These are phyloP conservation scores for Drosophila borealis DNA, from an alignment of 2,888 invertebrate species.

Conservation along the genomic window DNA sequence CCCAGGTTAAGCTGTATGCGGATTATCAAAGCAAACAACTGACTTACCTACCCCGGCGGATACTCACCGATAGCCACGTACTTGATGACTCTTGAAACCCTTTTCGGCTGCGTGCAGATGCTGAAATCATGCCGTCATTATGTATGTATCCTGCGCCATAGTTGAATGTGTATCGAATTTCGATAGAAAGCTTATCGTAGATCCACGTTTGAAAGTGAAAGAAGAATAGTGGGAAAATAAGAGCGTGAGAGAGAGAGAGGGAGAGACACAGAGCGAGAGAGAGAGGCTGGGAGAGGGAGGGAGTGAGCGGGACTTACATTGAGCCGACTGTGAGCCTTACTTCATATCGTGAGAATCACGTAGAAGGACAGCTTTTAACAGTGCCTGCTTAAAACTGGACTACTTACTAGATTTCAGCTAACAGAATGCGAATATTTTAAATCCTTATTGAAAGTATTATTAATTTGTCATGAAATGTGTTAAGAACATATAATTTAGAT, in stretches of 20 bases:
- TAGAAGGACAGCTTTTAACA: too few relatives aligned
- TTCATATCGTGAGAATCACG: too few relatives aligned
- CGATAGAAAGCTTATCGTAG: not conserved
- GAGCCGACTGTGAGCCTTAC: too few relatives aligned
- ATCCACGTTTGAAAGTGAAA: not conserved
- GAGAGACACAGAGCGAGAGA: not conserved
- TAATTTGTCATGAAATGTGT: too few relatives aligned
- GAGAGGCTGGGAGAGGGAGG: not conserved
- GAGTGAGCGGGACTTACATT: too few relatives aligned
- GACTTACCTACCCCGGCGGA: constrained; percentile 28
- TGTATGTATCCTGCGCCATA: not conserved
- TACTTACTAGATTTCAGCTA: too few relatives aligned
- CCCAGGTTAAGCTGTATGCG: constrained; percentile 71
- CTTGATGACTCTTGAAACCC: constrained; percentile 11
- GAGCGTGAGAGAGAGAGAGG: not conserved
- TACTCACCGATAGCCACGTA: constrained; percentile 5
- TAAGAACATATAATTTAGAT: too few relatives aligned
- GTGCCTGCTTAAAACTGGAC: too few relatives aligned
- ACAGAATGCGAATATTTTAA: too few relatives aligned
- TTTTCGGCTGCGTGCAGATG: constrained; percentile 5
- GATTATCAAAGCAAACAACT: constrained; percentile 74
- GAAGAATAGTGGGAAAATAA: not conserved
- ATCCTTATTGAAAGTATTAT: too few relatives aligned
- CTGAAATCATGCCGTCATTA: constrained; percentile 1
- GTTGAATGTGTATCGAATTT: not conserved